Base-by-base conservation (phyloP, 2,797 vertebrate species). In the Chaetophractus vellerosus region DNA sequence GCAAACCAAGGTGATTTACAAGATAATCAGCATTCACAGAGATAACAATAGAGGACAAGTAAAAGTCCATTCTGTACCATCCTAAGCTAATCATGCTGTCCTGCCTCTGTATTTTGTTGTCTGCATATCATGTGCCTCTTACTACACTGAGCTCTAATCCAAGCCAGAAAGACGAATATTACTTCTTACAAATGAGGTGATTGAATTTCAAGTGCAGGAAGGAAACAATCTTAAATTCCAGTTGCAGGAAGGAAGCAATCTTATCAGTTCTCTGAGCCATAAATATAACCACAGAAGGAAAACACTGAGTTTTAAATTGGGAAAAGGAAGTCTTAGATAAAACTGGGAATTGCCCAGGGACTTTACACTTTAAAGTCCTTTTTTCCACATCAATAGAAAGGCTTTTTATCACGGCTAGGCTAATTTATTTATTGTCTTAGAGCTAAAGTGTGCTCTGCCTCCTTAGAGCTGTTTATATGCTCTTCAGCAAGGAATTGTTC, bases 251-350 rank as follows among this genome's bases (percentile, higher is more conserved):
- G 98, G 97, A 98, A 98, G 93, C 97, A 98, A 98, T 98, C 96
- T 98, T 98, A 98, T 98, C 98, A 98, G 95, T 96, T 85, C 96
- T 97, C 96, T 98, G 94, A 93, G 76, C 95, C 97, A 96, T 90
- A 98, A 97, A 98, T 98, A 98, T 98, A 98, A 97, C 95, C 97
- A 94, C 96, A 97, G 96, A 97, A 98, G 97, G 97, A 98, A 98
- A 98, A 98, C 52, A 98, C 97, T 98, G 97, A 97, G 87, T 94
- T 98, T 98, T 97, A 97, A 98, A 96, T 97, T 96, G 97, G 97
- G 97, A 98, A 98, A 97, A 79, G 97, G 96, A 98, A 98, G 96
- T 97, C 96, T 97, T 96, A 97, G 96, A 98, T 98, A 97, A 98
- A 97, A 98, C 92, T 93, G 97, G 93, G 96, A 95, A 86, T 96